These are phyloP conservation scores for Lamellibrachia luymesi DNA, from an alignment of 1,140 invertebrate genomes.

Conservation along the genomic window DNA sequence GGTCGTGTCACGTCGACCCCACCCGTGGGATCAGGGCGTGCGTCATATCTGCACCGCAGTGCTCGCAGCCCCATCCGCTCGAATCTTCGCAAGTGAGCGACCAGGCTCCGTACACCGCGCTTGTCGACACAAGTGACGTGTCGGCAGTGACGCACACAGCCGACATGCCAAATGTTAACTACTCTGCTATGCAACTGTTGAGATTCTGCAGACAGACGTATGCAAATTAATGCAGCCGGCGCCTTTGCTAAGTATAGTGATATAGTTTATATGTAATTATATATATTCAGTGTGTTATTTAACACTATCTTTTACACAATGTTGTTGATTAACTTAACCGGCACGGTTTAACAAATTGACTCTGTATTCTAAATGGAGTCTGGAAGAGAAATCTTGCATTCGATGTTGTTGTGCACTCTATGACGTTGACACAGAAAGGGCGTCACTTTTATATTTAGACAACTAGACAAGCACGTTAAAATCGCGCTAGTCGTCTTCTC, in stretches of 20 bases:
- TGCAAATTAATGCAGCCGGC: not conserved
- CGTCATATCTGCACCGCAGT: not conserved
- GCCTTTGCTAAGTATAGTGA: not conserved
- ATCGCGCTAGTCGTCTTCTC: not conserved
- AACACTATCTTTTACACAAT: not conserved
- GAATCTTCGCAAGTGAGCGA: not conserved
- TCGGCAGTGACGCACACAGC: not conserved
- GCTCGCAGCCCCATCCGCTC: not conserved
- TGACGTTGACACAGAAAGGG: not conserved
- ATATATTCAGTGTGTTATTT: slow-evolving; percentile 1
- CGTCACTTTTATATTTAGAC: not conserved
- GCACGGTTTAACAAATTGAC: not conserved
- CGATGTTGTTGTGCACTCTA: not conserved
- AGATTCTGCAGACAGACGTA: not conserved
- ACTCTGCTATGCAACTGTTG: not conserved
- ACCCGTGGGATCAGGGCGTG: not conserved
- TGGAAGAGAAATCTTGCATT: not conserved
- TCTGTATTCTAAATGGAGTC: not conserved
- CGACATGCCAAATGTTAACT: not conserved
- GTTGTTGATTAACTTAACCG: slow-evolving; percentile 1
- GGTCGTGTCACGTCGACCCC: slow-evolving; percentile 25
- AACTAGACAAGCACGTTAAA: not conserved
- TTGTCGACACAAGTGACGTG: not conserved
- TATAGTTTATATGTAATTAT: slow-evolving; percentile 6
- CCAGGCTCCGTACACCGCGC: not conserved